Evolutionary conservation across 2,113 vertebrate species (phyloP), one percentile per base, ranked within the genome.

Genomic region (Elephas maximus): DNA sequence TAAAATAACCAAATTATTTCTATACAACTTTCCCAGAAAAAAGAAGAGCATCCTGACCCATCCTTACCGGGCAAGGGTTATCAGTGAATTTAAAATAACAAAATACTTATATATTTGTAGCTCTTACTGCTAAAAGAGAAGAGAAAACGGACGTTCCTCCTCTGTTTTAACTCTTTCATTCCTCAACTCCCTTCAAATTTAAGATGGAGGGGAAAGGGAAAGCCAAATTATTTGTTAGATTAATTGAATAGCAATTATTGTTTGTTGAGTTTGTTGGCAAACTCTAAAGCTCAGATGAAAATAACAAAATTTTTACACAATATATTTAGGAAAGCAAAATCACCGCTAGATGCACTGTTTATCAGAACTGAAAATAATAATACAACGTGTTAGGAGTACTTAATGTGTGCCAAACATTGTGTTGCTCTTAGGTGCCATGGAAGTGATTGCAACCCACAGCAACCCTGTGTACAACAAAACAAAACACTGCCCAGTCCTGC

Each of bases 241-340:
- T 83, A 10, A 92, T 1, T 76, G 69, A 78, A 82, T 1, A 92
- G 1, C n/a, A 94, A 77, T 71, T 37, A 84, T 3, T 3, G 20
- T 10, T 93, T 93, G 71, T 33, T 33, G 65, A 69, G 12, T 44
- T 92, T 96, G 6, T 74, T 45, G 95, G 17, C 11, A 91, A 82
- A 94, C 67, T 95, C 33, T 92, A 67, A 44, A 82, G 80, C 82
- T 95, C 26, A 90, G 30, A 94, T 51, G 21, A 95, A 98, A 96
- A 97, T 41, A 8, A 80, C 24, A 87, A 57, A 93, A 94, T 90
- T 76, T 92, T 91, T 89, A 71, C 65, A 85, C 28, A 94, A 80
- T 62, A 81, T 33, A 85, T 33, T 85, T 82, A 89, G 93, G 37
- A 90, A 88, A 74, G 21, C 18, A 89, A 95, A 96, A 94, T 60